These are phyloP conservation scores for Psylliodes chrysocephalus DNA, from an alignment of 2,888 invertebrate species.

Conservation along the genomic window DNA sequence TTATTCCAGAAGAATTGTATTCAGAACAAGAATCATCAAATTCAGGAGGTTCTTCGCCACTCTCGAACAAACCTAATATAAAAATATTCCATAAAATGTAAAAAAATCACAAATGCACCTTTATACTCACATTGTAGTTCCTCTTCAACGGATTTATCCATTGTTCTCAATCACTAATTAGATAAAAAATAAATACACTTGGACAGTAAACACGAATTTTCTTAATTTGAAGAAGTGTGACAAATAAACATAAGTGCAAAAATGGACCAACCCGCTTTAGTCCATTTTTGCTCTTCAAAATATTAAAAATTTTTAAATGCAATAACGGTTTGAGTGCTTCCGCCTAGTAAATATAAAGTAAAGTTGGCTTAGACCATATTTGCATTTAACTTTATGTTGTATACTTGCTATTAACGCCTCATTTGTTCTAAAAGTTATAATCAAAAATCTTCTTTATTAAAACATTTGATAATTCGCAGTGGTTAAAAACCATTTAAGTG, in stretches of 20 bases:
- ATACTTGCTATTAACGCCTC: too few species aligned
- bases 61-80: conserved; percentile 1
- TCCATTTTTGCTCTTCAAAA: background rate
- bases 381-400: too few species aligned
- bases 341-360: too few species aligned
- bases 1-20: conserved; percentile 1
- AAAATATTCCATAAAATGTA: background rate
- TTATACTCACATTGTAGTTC: too few species aligned
- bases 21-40: background rate
- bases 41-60: background rate
- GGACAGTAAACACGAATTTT: background rate
- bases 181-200: conserved; percentile 9
- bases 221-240: background rate
- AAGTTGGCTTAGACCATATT: too few species aligned
- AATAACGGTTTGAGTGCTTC: too few species aligned
- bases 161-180: too few species aligned
- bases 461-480: too few species aligned
- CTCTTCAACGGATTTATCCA: background rate
- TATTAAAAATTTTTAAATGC: too few species aligned
- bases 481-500: too few species aligned
- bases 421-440: too few species aligned
- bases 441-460: too few species aligned
- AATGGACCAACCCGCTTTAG: background rate
- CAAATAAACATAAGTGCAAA: background rate
- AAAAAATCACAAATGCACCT: background rate